Base-by-base conservation (phyloP, 1,140 invertebrate genomes). In the Zeugodacus cucurbitae region DNA sequence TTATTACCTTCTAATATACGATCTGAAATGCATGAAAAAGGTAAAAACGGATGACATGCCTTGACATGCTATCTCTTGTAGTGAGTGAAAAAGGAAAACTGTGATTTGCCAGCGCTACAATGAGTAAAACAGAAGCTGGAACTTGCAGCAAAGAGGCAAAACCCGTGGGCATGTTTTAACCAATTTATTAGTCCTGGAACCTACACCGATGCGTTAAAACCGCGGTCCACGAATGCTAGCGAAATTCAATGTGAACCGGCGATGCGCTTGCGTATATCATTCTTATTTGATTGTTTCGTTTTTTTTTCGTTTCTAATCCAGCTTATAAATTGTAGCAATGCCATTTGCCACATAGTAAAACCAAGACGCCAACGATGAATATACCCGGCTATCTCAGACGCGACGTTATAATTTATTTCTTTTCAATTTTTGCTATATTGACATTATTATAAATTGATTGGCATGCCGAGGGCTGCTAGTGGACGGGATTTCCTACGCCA, bases 1-100 rank as follows among this genome's bases (percentile, higher is more conserved):
- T 92, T 92, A 92, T 91, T 91, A 89, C 90, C 90, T 67, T 90
- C 91, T 91, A 92, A 92, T 92, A 89, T 89, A 90, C 88, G 89
- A 90, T 92, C 90, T 89, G 90, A 90, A 91, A 91, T 91, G 10
- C 14, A 14, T 10, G 44, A 22, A 29, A 41, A 17, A 54, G n/a
- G 6, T 5, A n/a, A 2, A 59, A 59, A 26, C 58, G 58, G 17
- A 20, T 59, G 11, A 48, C 74, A 82, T 22, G 20, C 17, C 10
- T 74, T 41, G 34, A 74, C 48, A n/a, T 82, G 26, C 41, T 82
- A 82, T 82, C 41, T 14, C 6, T 14, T 0, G 7, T 1, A 11
- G 74, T 48, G 74, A 48, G 11, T 54, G 14, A 54, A 54, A 54
- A 54, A 54, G 14, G 4, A 2, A 3, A 14, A 48, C 48, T 1